Evolutionary conservation across 2,113 vertebrate species (phyloP).

Genomic region (Nestor notabilis): DNA sequence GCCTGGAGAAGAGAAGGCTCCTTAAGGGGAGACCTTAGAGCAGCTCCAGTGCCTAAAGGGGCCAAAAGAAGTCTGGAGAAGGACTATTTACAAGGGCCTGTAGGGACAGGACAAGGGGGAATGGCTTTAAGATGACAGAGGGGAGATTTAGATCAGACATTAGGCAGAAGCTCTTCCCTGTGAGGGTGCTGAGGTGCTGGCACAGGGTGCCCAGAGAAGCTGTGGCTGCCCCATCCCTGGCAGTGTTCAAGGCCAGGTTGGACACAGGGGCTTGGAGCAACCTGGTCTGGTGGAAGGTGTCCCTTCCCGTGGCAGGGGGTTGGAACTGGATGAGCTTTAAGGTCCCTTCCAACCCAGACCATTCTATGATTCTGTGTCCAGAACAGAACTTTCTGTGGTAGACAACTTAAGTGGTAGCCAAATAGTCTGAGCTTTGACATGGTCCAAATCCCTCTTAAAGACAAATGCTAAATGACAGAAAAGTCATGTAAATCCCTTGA

Average conservation of each 20-base stretch:
- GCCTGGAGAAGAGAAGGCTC: not conserved
- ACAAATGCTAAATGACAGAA: not conserved
- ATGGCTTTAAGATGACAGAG: too few relatives aligned
- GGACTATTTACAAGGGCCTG: too few relatives aligned
- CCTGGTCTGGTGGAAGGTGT: not conserved
- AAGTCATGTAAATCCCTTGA: not conserved
- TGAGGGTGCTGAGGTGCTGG: too few relatives aligned
- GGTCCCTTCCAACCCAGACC: not conserved
- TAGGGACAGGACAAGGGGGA: too few relatives aligned
- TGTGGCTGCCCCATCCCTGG: not conserved
- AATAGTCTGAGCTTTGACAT: not conserved
- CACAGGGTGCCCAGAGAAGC: not conserved
- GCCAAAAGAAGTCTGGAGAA: too few relatives aligned
- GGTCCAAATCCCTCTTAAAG: not conserved
- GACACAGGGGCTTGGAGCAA: not conserved
- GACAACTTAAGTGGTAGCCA: not conserved
- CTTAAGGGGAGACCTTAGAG: too few relatives aligned
- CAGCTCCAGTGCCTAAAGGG: too few relatives aligned
- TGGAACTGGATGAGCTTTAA: not conserved
- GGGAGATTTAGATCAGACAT: too few relatives aligned
- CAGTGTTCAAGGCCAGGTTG: not conserved
- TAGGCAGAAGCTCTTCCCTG: too few relatives aligned
- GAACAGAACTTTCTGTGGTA: not conserved
- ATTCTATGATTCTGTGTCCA: not conserved
- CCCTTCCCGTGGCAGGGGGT: not conserved